Evolutionary conservation across 2,113 vertebrate species (phyloP).

Genomic region (Cygnus atratus): DNA sequence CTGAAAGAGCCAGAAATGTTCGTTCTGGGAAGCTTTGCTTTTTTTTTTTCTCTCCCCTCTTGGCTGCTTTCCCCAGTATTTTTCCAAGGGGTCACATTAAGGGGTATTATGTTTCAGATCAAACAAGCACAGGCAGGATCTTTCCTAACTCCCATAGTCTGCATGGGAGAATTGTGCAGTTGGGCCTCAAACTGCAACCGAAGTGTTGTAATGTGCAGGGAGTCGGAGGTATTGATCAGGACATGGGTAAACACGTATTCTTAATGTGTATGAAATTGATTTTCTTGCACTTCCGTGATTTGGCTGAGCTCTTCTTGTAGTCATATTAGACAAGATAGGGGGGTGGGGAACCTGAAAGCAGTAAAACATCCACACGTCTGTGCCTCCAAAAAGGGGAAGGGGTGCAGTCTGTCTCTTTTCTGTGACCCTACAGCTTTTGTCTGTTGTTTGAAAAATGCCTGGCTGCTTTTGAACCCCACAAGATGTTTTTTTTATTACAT

Average conservation of each 20-base stretch:
- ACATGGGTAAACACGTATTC: not conserved
- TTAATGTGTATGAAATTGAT: not conserved
- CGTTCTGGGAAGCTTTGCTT: not conserved
- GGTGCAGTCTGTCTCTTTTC: not conserved
- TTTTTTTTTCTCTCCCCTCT: rapidly evolving
- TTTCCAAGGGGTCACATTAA: conserved; percentile 48
- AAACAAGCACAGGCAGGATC: not conserved
- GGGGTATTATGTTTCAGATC: conserved; percentile 24
- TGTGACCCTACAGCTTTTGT: not conserved
- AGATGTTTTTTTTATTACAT: not conserved
- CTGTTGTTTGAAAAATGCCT: not conserved
- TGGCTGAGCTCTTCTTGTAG: not conserved
- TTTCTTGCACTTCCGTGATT: not conserved
- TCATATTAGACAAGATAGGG: not conserved
- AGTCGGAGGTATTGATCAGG: not conserved
- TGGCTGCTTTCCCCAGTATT: conserved; percentile 51
- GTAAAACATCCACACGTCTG: not conserved
- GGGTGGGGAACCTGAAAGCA: not conserved
- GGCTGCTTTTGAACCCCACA: not conserved
- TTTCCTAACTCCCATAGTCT: not conserved
- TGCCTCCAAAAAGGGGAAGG: not conserved
- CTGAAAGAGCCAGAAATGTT: not conserved
- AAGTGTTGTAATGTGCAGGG: not conserved
- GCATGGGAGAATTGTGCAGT: not conserved
- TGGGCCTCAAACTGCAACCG: not conserved